Conservation (phyloP, 2,888 invertebrate genomes). For the Eurytoma californica region DNA sequence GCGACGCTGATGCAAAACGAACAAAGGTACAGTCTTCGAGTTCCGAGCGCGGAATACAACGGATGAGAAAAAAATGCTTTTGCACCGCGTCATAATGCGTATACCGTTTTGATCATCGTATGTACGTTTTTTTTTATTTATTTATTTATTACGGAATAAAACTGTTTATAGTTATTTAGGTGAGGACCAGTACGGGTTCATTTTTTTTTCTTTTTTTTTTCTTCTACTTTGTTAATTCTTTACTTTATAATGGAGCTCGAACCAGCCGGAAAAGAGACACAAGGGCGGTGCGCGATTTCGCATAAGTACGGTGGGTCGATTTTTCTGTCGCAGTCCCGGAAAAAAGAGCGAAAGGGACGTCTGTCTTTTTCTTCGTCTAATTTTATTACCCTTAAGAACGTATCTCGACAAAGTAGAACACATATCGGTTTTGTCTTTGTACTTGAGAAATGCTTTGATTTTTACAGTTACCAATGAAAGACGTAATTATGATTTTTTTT, state of each 20-base stretch:
- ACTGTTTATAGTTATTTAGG: conserved; percentile 39
- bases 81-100: conserved; percentile 50
- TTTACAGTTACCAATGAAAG: no score
- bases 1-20: conserved; percentile 54
- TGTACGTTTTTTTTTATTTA: conserved; percentile 52
- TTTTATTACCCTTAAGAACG: no score
- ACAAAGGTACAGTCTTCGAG: conserved; percentile 32
- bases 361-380: neutral
- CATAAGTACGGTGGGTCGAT: conserved; percentile 36
- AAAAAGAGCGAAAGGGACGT: conserved; percentile 3
- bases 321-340: conserved; percentile 15
- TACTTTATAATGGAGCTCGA: neutral
- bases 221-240: conserved; percentile 11
- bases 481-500: no score
- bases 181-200: conserved; percentile 20
- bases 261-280: conserved; percentile 28
- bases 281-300: conserved; percentile 36
- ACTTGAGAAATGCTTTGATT: no score
- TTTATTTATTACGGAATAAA: conserved; percentile 60
- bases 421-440: no score
- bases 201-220: neutral
- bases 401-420: no score
- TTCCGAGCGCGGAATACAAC: conserved; percentile 22
- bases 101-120: conserved; percentile 44
- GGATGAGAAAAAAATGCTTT: conserved; percentile 34